Evolutionary conservation across 1,140 invertebrate genomes (phyloP).

Genomic region (Cydia pomonella): DNA sequence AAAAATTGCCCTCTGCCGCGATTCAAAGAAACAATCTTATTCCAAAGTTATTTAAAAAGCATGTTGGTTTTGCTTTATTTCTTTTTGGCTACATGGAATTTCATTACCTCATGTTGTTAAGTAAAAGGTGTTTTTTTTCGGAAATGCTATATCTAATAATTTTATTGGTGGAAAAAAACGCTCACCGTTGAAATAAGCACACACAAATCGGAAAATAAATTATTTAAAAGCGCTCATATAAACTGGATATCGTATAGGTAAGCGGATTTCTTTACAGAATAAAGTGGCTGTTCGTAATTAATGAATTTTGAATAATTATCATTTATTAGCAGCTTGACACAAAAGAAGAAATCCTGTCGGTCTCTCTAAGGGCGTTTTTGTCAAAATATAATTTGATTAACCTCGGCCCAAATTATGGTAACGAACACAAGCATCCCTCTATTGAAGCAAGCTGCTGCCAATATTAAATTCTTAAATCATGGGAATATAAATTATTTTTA

Average conservation of each 20-base stretch:
- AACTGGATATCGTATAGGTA: background rate
- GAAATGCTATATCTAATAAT: conserved; percentile 1
- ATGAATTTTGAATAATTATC: conserved; percentile 51
- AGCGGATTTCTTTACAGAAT: background rate
- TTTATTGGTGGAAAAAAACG: background rate
- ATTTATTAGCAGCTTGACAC: conserved; percentile 46
- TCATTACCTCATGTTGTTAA: conserved; percentile 46
- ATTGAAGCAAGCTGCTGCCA: conserved; percentile 63
- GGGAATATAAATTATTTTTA: conserved; percentile 34
- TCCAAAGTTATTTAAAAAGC: conserved; percentile 65
- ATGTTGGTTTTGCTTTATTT: conserved; percentile 50
- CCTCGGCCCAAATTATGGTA: conserved; percentile 55
- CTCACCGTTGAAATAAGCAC: background rate
- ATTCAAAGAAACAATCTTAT: conserved; percentile 67
- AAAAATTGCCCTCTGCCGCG: conserved; percentile 63
- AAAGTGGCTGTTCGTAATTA: background rate
- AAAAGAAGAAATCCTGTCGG: conserved; percentile 40
- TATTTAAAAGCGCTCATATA: background rate
- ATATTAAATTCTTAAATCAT: conserved; percentile 63
- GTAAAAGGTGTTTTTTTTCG: conserved; percentile 20
- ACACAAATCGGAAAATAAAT: too few relatives aligned
- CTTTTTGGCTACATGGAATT: conserved; percentile 55
- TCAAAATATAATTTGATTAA: conserved; percentile 61
- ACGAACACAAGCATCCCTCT: conserved; percentile 54
- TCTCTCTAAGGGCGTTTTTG: conserved; percentile 47